Evolutionary conservation across 2,888 invertebrate species (phyloP), one percentile per base, ranked within the genome.

Genomic region (Anoncus sp.): DNA sequence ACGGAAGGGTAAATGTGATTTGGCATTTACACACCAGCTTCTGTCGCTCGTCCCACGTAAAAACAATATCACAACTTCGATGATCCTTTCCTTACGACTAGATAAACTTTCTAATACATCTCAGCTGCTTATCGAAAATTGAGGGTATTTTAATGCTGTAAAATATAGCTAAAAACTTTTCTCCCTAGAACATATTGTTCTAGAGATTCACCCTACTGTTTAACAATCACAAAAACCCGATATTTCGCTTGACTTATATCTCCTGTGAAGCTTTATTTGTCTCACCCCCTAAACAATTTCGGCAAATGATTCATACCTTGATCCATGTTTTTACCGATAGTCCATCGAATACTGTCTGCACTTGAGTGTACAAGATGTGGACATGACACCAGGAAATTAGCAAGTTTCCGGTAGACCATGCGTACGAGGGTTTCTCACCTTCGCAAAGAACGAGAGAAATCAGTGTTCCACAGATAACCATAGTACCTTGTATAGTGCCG

Each of bases 11-110:
- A 53, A 12, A 60, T 22, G 16, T 45, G 53, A 55, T 20, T 53
- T 12, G 38, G 16, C 55, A 55, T 43, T 49, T 35, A 35, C 16
- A 12, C 47, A 72, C 63, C 22, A 63, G 55, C n/a, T 57, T 63
- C 38, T n/a, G 22, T 47, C 38, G 35, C 10, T 51, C 47, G 4
- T 16, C 22, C 12, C 4, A 66, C 31, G 31, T 7, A 14, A 71
- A 66, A 66, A 51, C 7, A 16, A 47, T 16, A 53, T 9, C 35
- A 55, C 22, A 40, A 51, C 35, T 40, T 60, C 18, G 27, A 43
- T 22, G 16, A 43, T 5, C 20, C 38, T 40, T 40, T 40, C 43
- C n/a, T 43, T n/a, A 14, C 43, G 5, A 12, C 43, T 1, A 43
- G 7, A 10, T 43, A 14, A 6, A 47, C 18, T 47, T 47, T 18